These are phyloP conservation scores for Chanos chanos DNA, from an alignment of 2,797 vertebrate species.

Conservation along the genomic window DNA sequence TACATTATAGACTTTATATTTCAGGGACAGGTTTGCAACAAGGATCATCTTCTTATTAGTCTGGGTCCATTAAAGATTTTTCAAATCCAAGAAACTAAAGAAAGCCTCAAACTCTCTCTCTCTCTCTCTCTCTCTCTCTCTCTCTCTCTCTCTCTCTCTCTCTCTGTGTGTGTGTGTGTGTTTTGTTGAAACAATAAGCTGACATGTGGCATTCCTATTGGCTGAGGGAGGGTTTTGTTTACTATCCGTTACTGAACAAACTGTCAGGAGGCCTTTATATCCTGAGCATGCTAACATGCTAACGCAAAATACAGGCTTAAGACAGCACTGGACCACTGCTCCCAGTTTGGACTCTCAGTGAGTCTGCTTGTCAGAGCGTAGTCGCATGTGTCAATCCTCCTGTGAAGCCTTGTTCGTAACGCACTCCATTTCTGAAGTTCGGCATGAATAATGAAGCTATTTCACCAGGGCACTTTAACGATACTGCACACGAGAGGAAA, in stretches of 20 bases:
- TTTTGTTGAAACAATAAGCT: no score
- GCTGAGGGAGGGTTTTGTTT: no score
- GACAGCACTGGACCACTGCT: conserved; percentile 53
- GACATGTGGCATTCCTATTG: no score
- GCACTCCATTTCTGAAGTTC: conserved; percentile 76
- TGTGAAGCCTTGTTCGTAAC: conserved; percentile 70
- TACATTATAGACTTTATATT: no score
- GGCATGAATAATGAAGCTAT: conserved; percentile 78
- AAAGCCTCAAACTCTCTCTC: background rate
- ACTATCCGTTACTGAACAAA: conserved; percentile 74
- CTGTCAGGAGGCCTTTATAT: conserved; percentile 78
- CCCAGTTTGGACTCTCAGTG: conserved; percentile 55
- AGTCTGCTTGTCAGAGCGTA: conserved; percentile 67
- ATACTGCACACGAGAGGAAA: conserved; percentile 74
- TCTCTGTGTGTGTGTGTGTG: conserved; percentile 6
- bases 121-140: no score
- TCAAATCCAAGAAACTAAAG: background rate
- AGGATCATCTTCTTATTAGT: no score
- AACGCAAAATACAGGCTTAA: conserved; percentile 60
- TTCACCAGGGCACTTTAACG: conserved; percentile 72
- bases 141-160: conserved; percentile 25
- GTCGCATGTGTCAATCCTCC: conserved; percentile 73
- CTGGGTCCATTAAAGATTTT: no score
- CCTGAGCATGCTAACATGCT: conserved; percentile 66
- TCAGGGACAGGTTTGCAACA: no score